These are phyloP conservation scores for Procambarus clarkii DNA, from an alignment of 1,140 invertebrate genomes.

Conservation along the genomic window DNA sequence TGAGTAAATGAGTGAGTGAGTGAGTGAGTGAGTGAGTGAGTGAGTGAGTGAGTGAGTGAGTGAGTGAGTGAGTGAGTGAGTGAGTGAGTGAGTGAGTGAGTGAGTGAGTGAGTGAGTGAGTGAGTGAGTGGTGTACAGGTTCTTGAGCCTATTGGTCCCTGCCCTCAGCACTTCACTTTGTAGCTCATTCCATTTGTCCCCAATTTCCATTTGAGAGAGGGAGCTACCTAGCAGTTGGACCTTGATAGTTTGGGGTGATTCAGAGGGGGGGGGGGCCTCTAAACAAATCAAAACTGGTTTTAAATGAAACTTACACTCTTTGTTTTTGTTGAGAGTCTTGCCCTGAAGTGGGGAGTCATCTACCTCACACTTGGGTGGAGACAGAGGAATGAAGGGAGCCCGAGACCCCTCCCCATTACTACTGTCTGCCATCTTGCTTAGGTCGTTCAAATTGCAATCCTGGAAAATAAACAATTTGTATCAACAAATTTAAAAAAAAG, in stretches of 20 bases:
- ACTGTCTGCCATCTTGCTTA: slow-evolving; percentile 82
- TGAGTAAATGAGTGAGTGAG: not conserved
- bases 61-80: not conserved
- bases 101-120: slow-evolving; percentile 25
- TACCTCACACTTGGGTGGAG: slow-evolving; percentile 92
- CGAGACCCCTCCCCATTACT: slow-evolving; percentile 73
- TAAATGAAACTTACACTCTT: slow-evolving; percentile 90
- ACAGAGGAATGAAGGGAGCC: slow-evolving; percentile 75
- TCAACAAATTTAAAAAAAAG: too few species aligned
- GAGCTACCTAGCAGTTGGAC: too few species aligned
- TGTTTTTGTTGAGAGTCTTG: slow-evolving; percentile 95
- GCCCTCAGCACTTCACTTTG: too few species aligned
- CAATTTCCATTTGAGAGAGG: too few species aligned
- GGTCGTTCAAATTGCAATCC: slow-evolving; percentile 75
- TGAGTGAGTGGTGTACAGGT: slow-evolving; percentile 15
- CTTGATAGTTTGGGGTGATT: too few species aligned
- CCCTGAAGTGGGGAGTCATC: slow-evolving; percentile 92
- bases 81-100: slow-evolving; percentile 18
- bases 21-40: slow-evolving; percentile 25
- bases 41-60: slow-evolving; percentile 32
- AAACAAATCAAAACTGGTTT: too few species aligned
- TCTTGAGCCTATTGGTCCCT: too few species aligned
- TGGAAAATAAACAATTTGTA: slow-evolving; percentile 52
- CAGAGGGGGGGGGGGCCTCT: too few species aligned
- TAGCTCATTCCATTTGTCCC: too few species aligned